Evolutionary conservation across 2,888 invertebrate genomes (phyloP).

Genomic region (Pemphredon lugubris): DNA sequence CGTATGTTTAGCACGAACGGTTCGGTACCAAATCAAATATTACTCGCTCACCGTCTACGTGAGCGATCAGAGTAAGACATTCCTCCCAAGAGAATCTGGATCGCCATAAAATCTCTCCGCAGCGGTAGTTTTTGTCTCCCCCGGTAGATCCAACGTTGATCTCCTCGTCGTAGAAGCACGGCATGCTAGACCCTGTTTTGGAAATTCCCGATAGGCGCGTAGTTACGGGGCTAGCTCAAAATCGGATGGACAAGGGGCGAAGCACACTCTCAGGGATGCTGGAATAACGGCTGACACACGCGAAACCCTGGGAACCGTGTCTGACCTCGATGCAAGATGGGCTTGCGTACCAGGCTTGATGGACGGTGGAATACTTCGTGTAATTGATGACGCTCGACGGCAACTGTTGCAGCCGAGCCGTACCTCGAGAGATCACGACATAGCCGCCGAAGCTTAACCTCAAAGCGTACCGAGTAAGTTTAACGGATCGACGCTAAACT

Average conservation of each 20-base stretch:
- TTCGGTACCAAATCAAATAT: too few relatives aligned
- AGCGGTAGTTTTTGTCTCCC: too few relatives aligned
- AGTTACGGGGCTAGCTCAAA: conserved; percentile 24
- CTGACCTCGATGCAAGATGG: conserved; percentile 33
- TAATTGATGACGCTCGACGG: conserved; percentile 63
- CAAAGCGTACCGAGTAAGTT: conserved; percentile 50
- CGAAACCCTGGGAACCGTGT: conserved; percentile 28
- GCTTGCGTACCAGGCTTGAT: conserved; percentile 33
- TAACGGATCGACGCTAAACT: conserved; percentile 40
- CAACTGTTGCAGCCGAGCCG: conserved; percentile 60
- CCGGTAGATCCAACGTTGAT: too few relatives aligned
- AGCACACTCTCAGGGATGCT: conserved; percentile 7
- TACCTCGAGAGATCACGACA: conserved; percentile 50
- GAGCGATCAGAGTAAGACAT: too few relatives aligned
- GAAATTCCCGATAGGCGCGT: conserved; percentile 45
- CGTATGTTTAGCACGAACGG: too few relatives aligned
- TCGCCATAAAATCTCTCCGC: too few relatives aligned
- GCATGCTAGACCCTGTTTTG: conserved; percentile 36
- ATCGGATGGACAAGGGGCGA: conserved; percentile 39
- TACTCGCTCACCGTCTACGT: too few relatives aligned
- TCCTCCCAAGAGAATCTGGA: too few relatives aligned
- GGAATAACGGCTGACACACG: conserved; percentile 38
- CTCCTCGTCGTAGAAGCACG: conserved; percentile 18
- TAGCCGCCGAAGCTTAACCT: conserved; percentile 41
- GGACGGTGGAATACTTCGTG: conserved; percentile 54